Evolutionary conservation across 64 coral and sea anemone genomes (phyloP).

Genomic region (Stichodactyla mertensii): DNA sequence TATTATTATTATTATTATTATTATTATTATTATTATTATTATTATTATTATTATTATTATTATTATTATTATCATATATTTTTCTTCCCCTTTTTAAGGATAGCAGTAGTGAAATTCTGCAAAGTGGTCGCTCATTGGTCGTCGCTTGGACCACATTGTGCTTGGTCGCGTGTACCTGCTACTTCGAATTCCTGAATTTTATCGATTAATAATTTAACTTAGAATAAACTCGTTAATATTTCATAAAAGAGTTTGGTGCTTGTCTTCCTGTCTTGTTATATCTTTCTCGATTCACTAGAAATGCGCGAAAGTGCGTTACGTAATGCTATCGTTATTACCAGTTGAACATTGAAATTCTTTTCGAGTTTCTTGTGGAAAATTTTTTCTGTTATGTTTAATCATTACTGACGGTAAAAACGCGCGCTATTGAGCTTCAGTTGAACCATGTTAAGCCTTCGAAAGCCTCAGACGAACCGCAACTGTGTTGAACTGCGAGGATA

Average conservation of each 20-base stretch:
- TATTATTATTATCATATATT: too few species aligned
- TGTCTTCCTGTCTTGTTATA: not conserved
- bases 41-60: too few species aligned
- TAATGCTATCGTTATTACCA: not conserved
- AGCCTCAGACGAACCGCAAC: conserved; percentile 2
- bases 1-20: too few species aligned
- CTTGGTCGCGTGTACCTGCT: too few species aligned
- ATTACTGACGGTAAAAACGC: not conserved
- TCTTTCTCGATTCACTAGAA: too few species aligned
- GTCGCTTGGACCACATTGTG: too few species aligned
- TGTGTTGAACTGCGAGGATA: not conserved
- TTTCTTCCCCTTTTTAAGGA: too few species aligned
- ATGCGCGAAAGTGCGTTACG: not conserved
- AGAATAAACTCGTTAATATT: not conserved
- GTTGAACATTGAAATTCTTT: too few species aligned
- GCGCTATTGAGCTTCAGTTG: not conserved
- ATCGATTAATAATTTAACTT: not conserved
- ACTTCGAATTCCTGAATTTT: not conserved
- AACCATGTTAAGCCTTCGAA: not conserved
- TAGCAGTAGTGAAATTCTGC: too few species aligned
- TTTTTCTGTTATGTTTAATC: not conserved
- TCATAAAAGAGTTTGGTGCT: not conserved
- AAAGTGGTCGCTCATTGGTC: too few species aligned
- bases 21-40: too few species aligned
- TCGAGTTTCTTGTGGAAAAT: not conserved